Evolutionary conservation across 2,888 invertebrate genomes (phyloP), one percentile per base, ranked within the genome.

Genomic region (Lithophane leautieri): DNA sequence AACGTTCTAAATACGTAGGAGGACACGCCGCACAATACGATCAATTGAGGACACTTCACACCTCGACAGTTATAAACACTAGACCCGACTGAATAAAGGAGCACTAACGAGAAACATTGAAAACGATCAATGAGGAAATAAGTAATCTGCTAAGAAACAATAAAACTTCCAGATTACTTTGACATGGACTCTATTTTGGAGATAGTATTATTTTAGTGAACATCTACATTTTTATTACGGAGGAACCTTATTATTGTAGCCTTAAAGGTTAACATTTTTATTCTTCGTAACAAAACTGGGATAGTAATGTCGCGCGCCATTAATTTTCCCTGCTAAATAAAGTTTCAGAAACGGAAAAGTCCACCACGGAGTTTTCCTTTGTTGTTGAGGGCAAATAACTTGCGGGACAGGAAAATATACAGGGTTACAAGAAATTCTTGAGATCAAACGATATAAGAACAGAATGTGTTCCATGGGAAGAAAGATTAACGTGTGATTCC

Each of bases 271-370:
- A 86, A 82, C 66, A 82, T 75, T 83, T 86, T 73, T 85, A 86
- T 83, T 78, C 9, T 76, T 78, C 40, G 65, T 40, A 75, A 73
- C 74, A 79, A 79, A 83, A 84, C 75, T 66, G 74, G 71, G 87
- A 88, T 82, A 88, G 82, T 82, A 79, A 87, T 80, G 86, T 81
- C 82, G 70, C 83, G 79, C 84, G 68, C 87, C 82, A 89, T 89
- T 83, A 83, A 88, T 89, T 85, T 79, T 82, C 79, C 66, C 79
- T 78, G 75, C 84, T 79, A 87, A 89, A 89, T 88, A 89, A 90
- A 88, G 87, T 84, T 86, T 79, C 83, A 85, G 83, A 82, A 78
- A 86, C 82, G 85, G 86, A 85, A 85, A 86, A 87, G 86, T 88
- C 88, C 82, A 87, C 85, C 77, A 69, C 44, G 79, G 83, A 84